Evolutionary conservation across 2,888 invertebrate species (phyloP), one percentile per base, ranked within the genome.

Genomic region (Neuroscelio doddi): DNA sequence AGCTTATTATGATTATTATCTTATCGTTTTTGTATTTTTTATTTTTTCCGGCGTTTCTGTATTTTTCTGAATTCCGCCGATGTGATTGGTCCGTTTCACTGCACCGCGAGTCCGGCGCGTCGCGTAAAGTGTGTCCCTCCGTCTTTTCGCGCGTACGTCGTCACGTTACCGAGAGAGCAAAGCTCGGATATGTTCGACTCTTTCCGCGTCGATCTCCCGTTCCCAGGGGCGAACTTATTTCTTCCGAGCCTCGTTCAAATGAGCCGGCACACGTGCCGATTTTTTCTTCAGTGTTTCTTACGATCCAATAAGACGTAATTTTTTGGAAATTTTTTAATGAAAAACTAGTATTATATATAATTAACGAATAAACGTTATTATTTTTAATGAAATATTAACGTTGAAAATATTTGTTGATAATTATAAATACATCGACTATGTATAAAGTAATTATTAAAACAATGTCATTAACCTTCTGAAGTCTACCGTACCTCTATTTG

Each of bases 111-210:
- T 21, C 44, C 12, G 50, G 4, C 47, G 32, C 51, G 42, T 26
- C 50, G 65, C 65, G 62, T 62, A 56, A 62, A 65, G 56, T 51
- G 51, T 46, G 47, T 42, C 56, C 41, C 32, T 50, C 59, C 45
- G 34, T 53, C 61, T 58, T 52, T 64, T 68, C 64, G 59, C 56
- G 49, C 50, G 53, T 55, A 39, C 49, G 50, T 36, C 52, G 47
- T 62, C 64, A 42, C 49, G 38, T 49, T 27, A 42, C 42, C 51
- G 16, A 26, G 34, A 29, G 45, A 52, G 34, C 58, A 53, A 55
- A 61, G 57, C 70, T 79, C 78, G 79, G 79, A 69, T 69, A 71
- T 53, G 72, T 70, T 77, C 79, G 79, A 75, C 70, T 66, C 70
- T 72, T 75, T 74, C 70, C 76, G 74, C 58, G 51, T 46, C 47